These are phyloP conservation scores for Meteorus sp. DNA, from an alignment of 1,140 invertebrate species.

Conservation along the genomic window DNA sequence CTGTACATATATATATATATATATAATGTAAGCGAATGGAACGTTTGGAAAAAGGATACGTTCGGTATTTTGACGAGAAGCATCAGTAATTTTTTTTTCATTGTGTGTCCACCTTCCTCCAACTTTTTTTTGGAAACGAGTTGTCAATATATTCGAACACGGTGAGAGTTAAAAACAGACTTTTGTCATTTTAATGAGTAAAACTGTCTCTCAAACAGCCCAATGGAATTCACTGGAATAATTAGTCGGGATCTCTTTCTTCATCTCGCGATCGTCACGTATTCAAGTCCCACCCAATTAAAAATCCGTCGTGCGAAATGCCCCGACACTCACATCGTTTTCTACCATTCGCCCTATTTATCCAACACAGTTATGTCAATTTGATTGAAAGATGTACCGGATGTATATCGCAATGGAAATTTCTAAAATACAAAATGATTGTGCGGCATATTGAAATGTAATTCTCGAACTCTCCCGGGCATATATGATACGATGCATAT, in stretches of 20 bases:
- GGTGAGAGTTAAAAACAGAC: no score
- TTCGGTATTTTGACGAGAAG: not conserved
- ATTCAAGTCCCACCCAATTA: constrained; percentile 1
- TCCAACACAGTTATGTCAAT: not conserved
- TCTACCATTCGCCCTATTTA: no score
- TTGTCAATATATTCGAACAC: not conserved
- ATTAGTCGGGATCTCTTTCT: not conserved
- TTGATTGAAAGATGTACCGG: not conserved
- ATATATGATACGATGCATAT: not conserved
- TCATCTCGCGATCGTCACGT: not conserved
- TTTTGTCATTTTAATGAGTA: not conserved
- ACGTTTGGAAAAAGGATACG: not conserved
- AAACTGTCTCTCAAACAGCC: not conserved
- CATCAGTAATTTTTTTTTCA: not conserved
- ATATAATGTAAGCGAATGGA: no score
- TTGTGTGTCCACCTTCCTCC: not conserved
- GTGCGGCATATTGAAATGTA: not conserved
- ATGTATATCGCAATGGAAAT: not conserved
- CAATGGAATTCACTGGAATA: not conserved
- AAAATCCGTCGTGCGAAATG: constrained; percentile 3
- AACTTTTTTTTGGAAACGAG: not conserved
- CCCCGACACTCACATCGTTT: not conserved
- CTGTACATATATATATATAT: no score
- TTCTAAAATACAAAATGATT: not conserved
- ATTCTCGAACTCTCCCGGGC: not conserved